Evolutionary conservation across 2,113 vertebrate genomes (phyloP).

Genomic region (Cheirogaleus medius): DNA sequence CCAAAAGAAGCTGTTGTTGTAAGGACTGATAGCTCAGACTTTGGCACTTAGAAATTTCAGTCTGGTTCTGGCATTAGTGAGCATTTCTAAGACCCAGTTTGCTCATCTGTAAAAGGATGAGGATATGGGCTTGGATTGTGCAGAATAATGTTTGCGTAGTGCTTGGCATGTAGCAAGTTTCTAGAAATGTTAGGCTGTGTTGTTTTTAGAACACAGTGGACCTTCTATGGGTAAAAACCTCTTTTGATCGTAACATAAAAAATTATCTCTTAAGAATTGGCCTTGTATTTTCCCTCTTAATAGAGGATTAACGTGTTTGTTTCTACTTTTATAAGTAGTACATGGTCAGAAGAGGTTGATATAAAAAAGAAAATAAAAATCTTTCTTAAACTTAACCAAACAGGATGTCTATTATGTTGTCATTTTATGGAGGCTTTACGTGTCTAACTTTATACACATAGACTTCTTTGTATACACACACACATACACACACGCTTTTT

Average conservation of each 20-base stretch:
- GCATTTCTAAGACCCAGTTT: neutral
- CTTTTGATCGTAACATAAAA: neutral
- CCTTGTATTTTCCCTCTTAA: neutral
- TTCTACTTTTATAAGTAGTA: constrained; percentile 29
- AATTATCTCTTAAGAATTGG: neutral
- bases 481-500: neutral
- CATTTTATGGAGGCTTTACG: neutral
- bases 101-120: neutral
- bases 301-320: neutral
- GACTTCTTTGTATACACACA: neutral
- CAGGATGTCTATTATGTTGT: neutral
- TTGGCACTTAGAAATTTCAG: neutral
- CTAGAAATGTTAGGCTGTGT: neutral
- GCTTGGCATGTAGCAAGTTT: neutral
- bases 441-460: neutral
- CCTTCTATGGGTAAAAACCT: neutral
- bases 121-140: neutral
- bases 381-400: neutral
- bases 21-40: neutral
- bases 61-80: neutral
- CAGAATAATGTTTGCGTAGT: neutral
- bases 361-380: constrained; percentile 19
- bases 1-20: neutral
- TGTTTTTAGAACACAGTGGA: neutral
- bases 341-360: neutral